Percentiles rank a stretch among this genome's conserved stretches.
Conservation (phyloP, 2,797 vertebrate genomes). For the Trematomus bernacchii region DNA sequence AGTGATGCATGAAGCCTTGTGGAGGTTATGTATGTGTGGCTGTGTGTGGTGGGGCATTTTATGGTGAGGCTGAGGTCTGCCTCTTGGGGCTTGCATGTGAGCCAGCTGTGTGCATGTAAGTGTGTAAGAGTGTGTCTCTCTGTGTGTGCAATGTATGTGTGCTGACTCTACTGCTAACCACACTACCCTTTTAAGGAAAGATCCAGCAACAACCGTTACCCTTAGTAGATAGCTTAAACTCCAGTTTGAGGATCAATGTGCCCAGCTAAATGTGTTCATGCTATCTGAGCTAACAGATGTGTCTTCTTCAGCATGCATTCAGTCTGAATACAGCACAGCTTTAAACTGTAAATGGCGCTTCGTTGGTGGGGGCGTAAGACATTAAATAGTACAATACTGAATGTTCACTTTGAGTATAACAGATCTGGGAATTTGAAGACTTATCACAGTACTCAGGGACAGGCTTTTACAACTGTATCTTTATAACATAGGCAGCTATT, state of each 20-base stretch:
- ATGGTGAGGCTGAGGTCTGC: conserved; percentile 62
- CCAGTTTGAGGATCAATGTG: not conserved
- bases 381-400: not conserved
- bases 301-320: not conserved
- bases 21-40: conserved; percentile 35
- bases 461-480: not conserved
- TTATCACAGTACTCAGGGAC: not conserved
- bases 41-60: conserved; percentile 54
- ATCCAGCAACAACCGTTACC: not conserved
- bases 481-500: not conserved
- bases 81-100: conserved; percentile 57
- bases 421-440: not conserved
- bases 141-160: conserved; percentile 10
- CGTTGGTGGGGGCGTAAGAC: not conserved
- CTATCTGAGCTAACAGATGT: conserved; percentile 5
- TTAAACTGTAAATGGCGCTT: not conserved
- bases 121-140: conserved; percentile 25
- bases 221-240: not conserved
- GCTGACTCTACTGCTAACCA: conserved; percentile 14
- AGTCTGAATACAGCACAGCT: not conserved
- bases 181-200: conserved; percentile 25
- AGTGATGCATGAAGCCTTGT: conserved; percentile 52
- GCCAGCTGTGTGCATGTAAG: conserved; percentile 57
- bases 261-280: not conserved
- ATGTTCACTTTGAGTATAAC: not conserved